Evolutionary conservation across 2,888 invertebrate genomes (phyloP), one percentile per base, ranked within the genome.

Genomic region (Iphiclides podalirius): DNA sequence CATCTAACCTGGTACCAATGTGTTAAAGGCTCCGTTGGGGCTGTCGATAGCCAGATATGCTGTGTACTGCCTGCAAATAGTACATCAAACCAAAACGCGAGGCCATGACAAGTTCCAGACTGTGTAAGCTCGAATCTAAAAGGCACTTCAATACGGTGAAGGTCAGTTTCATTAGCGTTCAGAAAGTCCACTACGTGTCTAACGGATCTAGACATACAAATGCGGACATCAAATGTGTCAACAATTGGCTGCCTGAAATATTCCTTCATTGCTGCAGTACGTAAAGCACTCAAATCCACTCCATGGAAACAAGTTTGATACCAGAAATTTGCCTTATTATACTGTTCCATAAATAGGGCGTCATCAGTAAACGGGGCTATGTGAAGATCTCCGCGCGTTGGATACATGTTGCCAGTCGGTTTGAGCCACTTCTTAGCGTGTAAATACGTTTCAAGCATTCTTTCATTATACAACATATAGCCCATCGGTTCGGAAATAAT

Each of bases 401-500:
- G 99, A 81, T 96, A 99, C 99, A 99, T 99, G 87, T 96, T 96
- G 47, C 98, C 98, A 50, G 90, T 92, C 14, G 96, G 95, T 79
- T 94, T 94, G 31, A 99, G 90, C 97, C 98, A 99, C 78, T 99
- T 99, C 72, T 99, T 97, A 2, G 99, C 98, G 90, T 99, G 99
- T 53, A 99, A 90, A 88, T 97, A 99, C 0, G 98, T 98, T 88
- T 99, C 99, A 61, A 99, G 90, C 99, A 99, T 99, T 56, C 99
- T 91, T 80, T 99, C 99, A 87, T 99, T 99, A 80, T 98, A 98
- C 48, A 99, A 88, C 99, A 99, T 99, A 78, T 99, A 99, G n/a
- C 99, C 99, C 99, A 99, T 99, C 0, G 99, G 99, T 85, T 99
- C 99, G 1, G 98, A 98, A 61, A 99, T 96, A 64, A 99, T 98